Evolutionary conservation across 2,113 vertebrate species (phyloP).

Genomic region (Todiramphus chloris): DNA sequence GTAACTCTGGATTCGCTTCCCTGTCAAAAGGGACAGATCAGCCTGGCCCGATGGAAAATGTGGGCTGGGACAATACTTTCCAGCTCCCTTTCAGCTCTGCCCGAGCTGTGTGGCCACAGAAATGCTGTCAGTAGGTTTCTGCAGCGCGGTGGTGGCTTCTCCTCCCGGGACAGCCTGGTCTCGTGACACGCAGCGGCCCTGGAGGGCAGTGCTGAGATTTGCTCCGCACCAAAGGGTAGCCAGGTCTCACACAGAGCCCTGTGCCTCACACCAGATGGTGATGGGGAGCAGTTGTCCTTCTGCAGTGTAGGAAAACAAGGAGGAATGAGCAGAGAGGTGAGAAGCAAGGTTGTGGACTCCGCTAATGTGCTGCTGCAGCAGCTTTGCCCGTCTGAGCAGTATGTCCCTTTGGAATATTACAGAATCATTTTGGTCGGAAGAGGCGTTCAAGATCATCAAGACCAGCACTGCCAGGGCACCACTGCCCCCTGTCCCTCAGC

Average conservation of each 20-base stretch:
- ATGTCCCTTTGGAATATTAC: neutral
- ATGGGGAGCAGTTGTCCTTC: neutral
- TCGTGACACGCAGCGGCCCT: neutral
- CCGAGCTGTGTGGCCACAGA: neutral
- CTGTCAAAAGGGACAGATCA: neutral
- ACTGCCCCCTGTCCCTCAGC: neutral
- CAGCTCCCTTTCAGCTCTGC: neutral
- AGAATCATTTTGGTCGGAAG: neutral
- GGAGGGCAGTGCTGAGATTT: neutral
- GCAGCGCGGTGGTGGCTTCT: neutral
- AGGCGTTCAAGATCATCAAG: neutral
- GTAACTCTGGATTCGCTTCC: neutral
- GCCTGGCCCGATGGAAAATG: rapidly evolving
- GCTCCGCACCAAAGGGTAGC: neutral
- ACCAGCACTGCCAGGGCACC: neutral
- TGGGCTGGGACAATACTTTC: neutral
- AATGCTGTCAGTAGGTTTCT: no score
- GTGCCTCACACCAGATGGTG: neutral
- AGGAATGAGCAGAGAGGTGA: neutral
- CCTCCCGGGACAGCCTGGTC: neutral
- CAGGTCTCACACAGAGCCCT: neutral
- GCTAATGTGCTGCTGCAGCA: no score
- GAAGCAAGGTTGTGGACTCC: rapidly evolving
- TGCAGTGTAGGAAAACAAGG: neutral
- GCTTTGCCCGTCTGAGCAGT: neutral